Evolutionary conservation across 2,888 invertebrate species (phyloP).

Genomic region (Masnerella sp.): DNA sequence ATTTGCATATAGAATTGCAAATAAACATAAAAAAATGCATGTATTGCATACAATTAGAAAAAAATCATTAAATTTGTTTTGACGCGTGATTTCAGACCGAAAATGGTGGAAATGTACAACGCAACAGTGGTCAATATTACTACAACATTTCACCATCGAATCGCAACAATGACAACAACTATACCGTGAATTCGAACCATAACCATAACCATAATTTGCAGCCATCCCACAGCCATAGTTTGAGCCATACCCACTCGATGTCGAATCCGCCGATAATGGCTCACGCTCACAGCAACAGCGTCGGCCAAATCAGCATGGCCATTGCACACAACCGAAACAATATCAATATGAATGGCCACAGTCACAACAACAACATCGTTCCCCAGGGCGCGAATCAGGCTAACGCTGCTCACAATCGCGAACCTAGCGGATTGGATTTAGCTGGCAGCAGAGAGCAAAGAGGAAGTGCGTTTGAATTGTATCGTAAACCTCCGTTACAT

Average conservation of each 20-base stretch:
- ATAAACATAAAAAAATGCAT: constrained; percentile 1
- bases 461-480: constrained; percentile 96
- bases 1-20: too few species aligned
- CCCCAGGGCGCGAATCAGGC: constrained; percentile 65
- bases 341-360: constrained; percentile 72
- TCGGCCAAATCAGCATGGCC: constrained; percentile 72
- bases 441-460: constrained; percentile 93
- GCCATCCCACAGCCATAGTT: constrained; percentile 72
- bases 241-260: constrained; percentile 74
- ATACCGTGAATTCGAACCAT: constrained; percentile 71
- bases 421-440: constrained; percentile 81
- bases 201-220: constrained; percentile 69
- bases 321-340: constrained; percentile 71
- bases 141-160: constrained; percentile 78
- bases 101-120: constrained; percentile 79
- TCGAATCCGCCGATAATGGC: constrained; percentile 73
- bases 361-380: constrained; percentile 65
- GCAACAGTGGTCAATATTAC: constrained; percentile 79
- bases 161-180: constrained; percentile 67
- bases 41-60: background rate
- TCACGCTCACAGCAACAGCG: constrained; percentile 75
- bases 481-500: constrained; percentile 92
- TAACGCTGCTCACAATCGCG: constrained; percentile 74
- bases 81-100: constrained; percentile 70
- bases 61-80: background rate